Base-by-base conservation (phyloP, 2,797 vertebrate genomes). In the Delichon dasypus region DNA sequence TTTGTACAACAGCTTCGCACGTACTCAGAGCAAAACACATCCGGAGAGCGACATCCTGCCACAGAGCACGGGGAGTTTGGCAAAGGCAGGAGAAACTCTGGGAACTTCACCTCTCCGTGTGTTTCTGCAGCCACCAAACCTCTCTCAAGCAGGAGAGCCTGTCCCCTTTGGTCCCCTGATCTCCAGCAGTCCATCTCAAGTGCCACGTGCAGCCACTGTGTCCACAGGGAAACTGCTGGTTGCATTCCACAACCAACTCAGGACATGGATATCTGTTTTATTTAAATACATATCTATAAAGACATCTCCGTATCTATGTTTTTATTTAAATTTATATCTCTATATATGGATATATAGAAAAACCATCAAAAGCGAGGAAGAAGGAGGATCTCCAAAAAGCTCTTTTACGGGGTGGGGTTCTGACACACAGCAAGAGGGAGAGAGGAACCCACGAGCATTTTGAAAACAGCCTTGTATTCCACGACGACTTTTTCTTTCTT, bases 51-150 rank as follows among this genome's bases (percentile, higher is more conserved):
- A 32, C 2, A 8, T 45, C 72, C 68, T 83, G 53, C 61, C 79
- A 34, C 6, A 1, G 50, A 85, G 34, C 57, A 25, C 0, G 1
- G 40, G 22, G 21, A 55, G 40, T 7, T 12, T 0, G 1, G 21
- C 42, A 76, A 58, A 91, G 53, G 45, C 18, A 30, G 13, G 22
- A 48, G 54, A 3, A 81, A n/a, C 15, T 21, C 8, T 1, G 15
- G 51, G 45, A 78, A 17, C 16, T 76, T 80, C 5, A 78, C 16
- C 34, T 78, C 25, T n/a, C 40, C 6, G 0, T 4, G 30, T 18
- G 18, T 5, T 75, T 27, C 30, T 51, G 32, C 83, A 87, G 64
- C 20, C 62, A 48, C 10, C 32, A 75, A 62, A 75, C 5, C 34
- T 12, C 40, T 40, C 66, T 50, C 0, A 0, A 86, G 38, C 32